These are phyloP conservation scores for Hyperopisus bebe DNA, from an alignment of 2,113 vertebrate species.

Conservation along the genomic window DNA sequence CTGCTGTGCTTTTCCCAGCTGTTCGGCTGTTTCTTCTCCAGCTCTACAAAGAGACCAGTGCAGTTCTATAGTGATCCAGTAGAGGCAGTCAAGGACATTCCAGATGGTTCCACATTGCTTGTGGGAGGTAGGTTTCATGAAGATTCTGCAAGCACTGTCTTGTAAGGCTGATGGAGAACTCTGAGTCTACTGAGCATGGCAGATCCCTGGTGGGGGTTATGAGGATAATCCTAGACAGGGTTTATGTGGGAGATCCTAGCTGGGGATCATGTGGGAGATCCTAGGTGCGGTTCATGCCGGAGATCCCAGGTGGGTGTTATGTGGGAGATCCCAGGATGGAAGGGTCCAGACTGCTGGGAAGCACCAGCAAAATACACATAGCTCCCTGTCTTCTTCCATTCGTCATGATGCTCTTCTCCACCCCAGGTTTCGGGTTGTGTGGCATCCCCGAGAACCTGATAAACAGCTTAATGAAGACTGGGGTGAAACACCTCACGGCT, in stretches of 20 bases:
- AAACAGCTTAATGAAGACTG: constrained; percentile 69
- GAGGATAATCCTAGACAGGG: not conserved
- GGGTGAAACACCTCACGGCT: constrained; percentile 68
- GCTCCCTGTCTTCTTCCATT: not conserved
- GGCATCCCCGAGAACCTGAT: constrained; percentile 81
- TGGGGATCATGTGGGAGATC: not conserved
- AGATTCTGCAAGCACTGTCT: not conserved
- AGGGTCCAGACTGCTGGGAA: not conserved
- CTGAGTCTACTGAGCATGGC: not conserved
- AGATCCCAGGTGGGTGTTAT: not conserved
- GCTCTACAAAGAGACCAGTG: constrained; percentile 49
- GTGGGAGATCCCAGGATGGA: no score
- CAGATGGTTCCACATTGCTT: constrained; percentile 65
- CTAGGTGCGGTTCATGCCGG: no score
- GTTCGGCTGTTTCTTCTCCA: constrained; percentile 61
- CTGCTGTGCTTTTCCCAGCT: not conserved
- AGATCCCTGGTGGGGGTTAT: not conserved
- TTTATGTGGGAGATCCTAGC: not conserved
- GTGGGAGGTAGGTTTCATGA: constrained; percentile 62
- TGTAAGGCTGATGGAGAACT: not conserved
- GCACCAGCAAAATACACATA: not conserved
- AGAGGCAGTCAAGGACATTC: constrained; percentile 72
- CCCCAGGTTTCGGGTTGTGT: constrained; percentile 71
- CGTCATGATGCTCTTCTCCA: not conserved
- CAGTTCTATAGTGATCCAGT: constrained; percentile 68